phyloP scores from a whole-genome alignment of 2,113 vertebrate genomes.

The Gymnogyps californianus region DNA sequence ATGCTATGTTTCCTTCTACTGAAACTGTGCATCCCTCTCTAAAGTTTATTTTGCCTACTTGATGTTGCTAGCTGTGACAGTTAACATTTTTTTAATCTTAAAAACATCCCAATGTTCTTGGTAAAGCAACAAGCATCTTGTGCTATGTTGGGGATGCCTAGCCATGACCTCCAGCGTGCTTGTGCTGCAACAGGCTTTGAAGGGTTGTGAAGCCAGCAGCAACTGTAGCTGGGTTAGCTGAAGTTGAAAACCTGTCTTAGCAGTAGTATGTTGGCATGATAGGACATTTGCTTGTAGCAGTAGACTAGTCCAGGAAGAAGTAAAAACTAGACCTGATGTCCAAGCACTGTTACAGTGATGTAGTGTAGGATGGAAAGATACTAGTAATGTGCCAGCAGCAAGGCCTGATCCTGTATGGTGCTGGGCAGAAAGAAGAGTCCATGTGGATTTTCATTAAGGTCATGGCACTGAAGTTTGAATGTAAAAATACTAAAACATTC shows the following conservation, averaged over 20 bases:
- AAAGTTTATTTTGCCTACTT: neutral
- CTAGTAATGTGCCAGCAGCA: neutral
- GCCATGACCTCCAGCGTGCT: neutral
- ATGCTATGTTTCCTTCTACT: neutral
- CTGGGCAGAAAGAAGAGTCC: neutral
- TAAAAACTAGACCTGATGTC: neutral
- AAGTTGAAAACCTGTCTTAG: neutral
- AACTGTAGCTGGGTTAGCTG: neutral
- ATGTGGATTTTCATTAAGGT: neutral
- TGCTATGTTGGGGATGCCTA: neutral
- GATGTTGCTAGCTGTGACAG: neutral
- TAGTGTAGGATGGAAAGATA: neutral
- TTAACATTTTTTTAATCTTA: conserved; percentile 7
- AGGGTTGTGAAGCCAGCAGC: neutral
- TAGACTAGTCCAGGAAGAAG: neutral
- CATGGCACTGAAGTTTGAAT: neutral
- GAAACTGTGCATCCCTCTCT: neutral
- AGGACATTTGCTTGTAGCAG: neutral
- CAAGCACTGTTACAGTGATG: neutral
- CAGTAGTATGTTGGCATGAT: neutral
- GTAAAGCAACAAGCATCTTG: neutral
- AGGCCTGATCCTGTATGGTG: neutral
- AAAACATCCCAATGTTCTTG: neutral
- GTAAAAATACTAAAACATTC: neutral
- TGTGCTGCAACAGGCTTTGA: neutral